Evolutionary conservation across 2,797 vertebrate species (phyloP), one percentile per base, ranked within the genome.

Genomic region (Ptychobarbus kaznakovi): DNA sequence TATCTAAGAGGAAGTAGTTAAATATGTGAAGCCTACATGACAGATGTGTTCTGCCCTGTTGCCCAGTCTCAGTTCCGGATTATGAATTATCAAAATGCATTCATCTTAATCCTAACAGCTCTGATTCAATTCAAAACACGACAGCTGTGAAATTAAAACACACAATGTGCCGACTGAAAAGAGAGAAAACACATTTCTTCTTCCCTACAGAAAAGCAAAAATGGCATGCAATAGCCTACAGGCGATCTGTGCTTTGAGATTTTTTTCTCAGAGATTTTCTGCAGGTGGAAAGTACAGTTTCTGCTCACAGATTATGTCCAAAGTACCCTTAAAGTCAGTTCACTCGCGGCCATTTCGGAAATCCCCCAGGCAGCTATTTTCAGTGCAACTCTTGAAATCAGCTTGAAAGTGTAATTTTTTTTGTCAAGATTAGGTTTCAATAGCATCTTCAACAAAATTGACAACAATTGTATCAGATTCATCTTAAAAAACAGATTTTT

Each of bases 1-100:
- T 53, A n/a, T 77, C 16, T 70, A 65, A 84, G 83, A 86, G 86
- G 83, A 88, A 83, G 73, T 86, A 87, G 86, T 86, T 58, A 44
- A 61, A 69, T 42, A 3, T 69, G 73, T 69, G 66, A 74, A 32
- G 16, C n/a, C 79, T 75, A 42, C 73, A 77, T 78, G 79, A 85
- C 73, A 77, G 70, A 40, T 82, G 80, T 16, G 28, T 78, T 86
- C 40, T 78, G 42, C 80, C 70, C 81, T 82, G 35, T 79, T 86
- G 22, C 44, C 46, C 16, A 32, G 61, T 69, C 58, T 85, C 80
- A 46, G 73, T 87, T 85, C 51, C 56, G 49, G 66, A 72, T 86
- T 77, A 86, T 78, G 18, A 61, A 82, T 38, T 25, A 82, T 69
- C 63, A 78, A 77, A 82, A 69, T 72, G 25, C 61, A 82, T 81